phyloP scores from a whole-genome alignment of 1,140 invertebrate species.

The Trichomalopsis sarcophagae region DNA sequence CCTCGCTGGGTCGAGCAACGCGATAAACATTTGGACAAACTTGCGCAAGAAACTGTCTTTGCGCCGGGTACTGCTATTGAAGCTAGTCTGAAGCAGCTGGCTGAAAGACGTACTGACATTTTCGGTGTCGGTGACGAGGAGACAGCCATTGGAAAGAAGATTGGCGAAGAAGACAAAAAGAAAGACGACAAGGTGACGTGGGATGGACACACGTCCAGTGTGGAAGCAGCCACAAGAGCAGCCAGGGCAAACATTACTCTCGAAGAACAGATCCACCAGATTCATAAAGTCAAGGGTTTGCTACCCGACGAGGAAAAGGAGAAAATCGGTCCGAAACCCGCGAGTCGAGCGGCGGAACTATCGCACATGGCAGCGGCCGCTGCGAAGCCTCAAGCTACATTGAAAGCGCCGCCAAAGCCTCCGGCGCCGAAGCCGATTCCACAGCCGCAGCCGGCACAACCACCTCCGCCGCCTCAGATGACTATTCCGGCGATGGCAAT shows the following conservation, averaged over 20 bases:
- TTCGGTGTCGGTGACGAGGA: conserved; percentile 99
- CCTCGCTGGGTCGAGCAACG: conserved; percentile 98
- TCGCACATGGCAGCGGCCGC: conserved; percentile 71
- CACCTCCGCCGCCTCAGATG: conserved; percentile 69
- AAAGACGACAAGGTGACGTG: conserved; percentile 95
- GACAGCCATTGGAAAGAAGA: conserved; percentile 99
- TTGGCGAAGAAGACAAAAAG: conserved; percentile 94
- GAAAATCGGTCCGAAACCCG: conserved; percentile 89
- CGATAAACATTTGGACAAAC: conserved; percentile 91
- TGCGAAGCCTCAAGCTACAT: conserved; percentile 73
- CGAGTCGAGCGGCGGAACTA: conserved; percentile 71
- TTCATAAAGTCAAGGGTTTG: conserved; percentile 93
- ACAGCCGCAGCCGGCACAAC: conserved; percentile 65
- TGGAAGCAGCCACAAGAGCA: conserved; percentile 92
- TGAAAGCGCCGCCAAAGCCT: conserved; percentile 72
- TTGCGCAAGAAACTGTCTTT: conserved; percentile 90
- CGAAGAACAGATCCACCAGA: conserved; percentile 97
- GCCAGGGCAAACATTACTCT: conserved; percentile 96
- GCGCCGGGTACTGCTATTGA: conserved; percentile 94
- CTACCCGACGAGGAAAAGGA: conserved; percentile 96
- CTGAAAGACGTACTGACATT: conserved; percentile 99
- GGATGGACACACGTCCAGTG: conserved; percentile 98
- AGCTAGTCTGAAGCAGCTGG: conserved; percentile 95
- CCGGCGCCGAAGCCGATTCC: conserved; percentile 69
- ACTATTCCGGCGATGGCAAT: conserved; percentile 76